Conservation (phyloP, 2,113 vertebrate genomes). For the Corythaeola cristata region DNA sequence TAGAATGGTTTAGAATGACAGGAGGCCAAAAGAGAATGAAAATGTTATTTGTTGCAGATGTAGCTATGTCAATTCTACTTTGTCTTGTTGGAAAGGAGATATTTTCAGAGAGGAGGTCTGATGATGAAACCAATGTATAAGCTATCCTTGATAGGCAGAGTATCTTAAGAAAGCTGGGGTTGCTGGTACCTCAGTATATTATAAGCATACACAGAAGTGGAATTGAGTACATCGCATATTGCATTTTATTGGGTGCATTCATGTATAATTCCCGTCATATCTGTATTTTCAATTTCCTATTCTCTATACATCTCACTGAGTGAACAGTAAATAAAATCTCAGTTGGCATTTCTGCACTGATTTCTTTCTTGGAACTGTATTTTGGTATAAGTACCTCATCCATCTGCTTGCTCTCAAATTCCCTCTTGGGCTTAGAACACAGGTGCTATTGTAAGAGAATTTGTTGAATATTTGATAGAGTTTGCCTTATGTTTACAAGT, state of each 20-base stretch:
- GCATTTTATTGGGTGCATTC: slow-evolving; percentile 6
- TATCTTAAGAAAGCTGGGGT: background rate
- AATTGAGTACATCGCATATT: background rate
- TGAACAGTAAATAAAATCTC: slow-evolving; percentile 53
- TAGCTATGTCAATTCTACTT: background rate
- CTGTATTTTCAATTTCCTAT: slow-evolving; percentile 10
- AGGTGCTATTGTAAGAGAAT: slow-evolving; percentile 45
- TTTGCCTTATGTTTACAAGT: slow-evolving; percentile 56
- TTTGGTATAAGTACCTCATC: slow-evolving; percentile 53
- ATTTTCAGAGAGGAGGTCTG: background rate
- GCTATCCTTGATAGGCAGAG: background rate
- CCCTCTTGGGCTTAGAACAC: slow-evolving; percentile 30
- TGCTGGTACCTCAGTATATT: background rate
- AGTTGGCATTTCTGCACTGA: slow-evolving; percentile 29
- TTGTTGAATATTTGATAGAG: slow-evolving; percentile 63
- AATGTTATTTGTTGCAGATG: background rate
- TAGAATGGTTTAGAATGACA: background rate
- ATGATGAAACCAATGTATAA: background rate
- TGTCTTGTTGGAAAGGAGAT: background rate
- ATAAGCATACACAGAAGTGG: background rate
- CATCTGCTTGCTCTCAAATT: slow-evolving; percentile 60
- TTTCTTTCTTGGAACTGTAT: slow-evolving; percentile 36
- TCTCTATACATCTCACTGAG: background rate
- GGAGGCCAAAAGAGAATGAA: background rate
- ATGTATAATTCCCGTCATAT: slow-evolving; percentile 11